These are phyloP conservation scores for Carassius auratus DNA, from an alignment of 2,113 vertebrate species.

Conservation along the genomic window DNA sequence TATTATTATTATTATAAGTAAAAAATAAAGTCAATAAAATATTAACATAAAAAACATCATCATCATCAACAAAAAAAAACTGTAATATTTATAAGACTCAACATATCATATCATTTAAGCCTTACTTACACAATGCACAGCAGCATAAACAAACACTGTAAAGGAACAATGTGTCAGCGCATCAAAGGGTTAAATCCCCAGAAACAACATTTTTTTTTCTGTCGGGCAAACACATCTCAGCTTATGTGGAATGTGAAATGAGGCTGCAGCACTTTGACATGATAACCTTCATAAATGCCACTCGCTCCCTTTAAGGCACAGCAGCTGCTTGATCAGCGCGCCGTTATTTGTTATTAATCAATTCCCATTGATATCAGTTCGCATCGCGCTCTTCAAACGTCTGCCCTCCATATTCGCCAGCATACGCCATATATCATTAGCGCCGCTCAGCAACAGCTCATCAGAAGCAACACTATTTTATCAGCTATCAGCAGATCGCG, in stretches of 20 bases:
- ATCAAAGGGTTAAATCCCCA: conserved; percentile 48
- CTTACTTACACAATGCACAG: neutral
- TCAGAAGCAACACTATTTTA: conserved; percentile 10
- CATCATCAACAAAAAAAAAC: neutral
- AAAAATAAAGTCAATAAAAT: neutral
- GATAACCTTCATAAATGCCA: conserved; percentile 70
- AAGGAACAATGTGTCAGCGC: neutral
- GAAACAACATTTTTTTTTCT: conserved; percentile 49
- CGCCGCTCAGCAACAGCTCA: neutral
- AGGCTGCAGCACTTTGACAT: conserved; percentile 57
- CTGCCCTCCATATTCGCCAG: neutral
- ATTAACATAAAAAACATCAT: neutral
- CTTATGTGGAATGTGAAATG: conserved; percentile 21
- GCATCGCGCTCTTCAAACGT: neutral
- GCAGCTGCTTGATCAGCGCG: conserved; percentile 59
- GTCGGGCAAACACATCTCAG: conserved; percentile 38
- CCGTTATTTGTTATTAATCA: conserved; percentile 58
- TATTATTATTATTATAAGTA: neutral
- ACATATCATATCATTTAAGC: too few species aligned
- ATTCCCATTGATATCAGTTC: conserved; percentile 50
- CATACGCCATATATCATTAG: neutral
- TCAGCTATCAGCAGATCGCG: conserved; percentile 38
- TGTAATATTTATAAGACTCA: neutral
- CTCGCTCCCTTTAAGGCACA: conserved; percentile 59
- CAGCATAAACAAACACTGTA: conserved; percentile 17